Percentiles rank a stretch among this genome's conserved stretches.
phyloP scores from a whole-genome alignment of 2,797 vertebrate genomes.

The Xerus rutilus region DNA sequence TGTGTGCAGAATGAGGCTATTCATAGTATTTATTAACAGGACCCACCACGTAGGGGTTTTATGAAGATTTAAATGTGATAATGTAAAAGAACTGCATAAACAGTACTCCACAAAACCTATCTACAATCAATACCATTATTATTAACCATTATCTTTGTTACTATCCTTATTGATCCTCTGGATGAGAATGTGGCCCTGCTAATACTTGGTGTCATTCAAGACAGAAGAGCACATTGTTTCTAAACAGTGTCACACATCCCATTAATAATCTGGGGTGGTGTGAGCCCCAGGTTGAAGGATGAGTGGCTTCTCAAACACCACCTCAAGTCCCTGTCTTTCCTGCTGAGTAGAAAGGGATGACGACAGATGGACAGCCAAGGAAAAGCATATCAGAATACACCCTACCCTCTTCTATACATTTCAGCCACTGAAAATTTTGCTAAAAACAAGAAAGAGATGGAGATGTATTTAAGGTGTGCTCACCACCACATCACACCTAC shows the following conservation, averaged over 20 bases:
- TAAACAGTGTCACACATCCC: background rate
- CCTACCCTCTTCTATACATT: background rate
- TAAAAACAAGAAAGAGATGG: accelerated
- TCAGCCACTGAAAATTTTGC: background rate
- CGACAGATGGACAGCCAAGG: background rate
- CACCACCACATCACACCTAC: background rate
- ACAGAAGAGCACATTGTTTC: background rate
- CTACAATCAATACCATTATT: background rate
- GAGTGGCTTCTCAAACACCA: background rate
- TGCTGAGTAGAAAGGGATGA: background rate
- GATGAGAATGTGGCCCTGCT: background rate
- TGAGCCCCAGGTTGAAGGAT: background rate
- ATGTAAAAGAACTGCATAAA: background rate
- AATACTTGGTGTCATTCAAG: background rate
- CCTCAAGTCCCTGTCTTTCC: background rate
- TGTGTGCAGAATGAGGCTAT: background rate
- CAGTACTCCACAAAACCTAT: background rate
- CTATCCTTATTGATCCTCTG: background rate
- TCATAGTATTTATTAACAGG: background rate
- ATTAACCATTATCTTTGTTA: background rate
- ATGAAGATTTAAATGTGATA: background rate
- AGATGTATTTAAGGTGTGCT: background rate
- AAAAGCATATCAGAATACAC: background rate
- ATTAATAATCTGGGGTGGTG: background rate
- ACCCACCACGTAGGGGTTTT: background rate